Base-by-base conservation (phyloP, 2,797 vertebrate genomes). In the Parauchenoglanis punctatus region DNA sequence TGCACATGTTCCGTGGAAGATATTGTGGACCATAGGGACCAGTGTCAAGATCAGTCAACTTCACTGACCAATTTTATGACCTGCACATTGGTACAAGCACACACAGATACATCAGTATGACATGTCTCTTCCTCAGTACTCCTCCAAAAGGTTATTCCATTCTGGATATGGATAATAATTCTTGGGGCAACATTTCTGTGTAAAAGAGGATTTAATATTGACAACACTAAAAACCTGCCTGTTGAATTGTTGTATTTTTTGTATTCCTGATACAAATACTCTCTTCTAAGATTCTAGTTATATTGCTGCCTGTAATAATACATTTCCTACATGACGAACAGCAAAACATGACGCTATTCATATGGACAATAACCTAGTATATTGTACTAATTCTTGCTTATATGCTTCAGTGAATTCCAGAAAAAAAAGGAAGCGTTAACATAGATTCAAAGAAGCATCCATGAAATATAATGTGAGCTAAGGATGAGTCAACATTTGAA, bases 1-100 rank as follows among this genome's bases (percentile, higher is more conserved):
- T 90, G 93, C 93, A 95, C 94, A 95, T 94, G 93, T 96, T 93
- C 91, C 93, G 92, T 91, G 89, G 92, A 94, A 95, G 94, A 92
- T 87, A 94, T 94, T 93, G 94, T 86, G 35, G 86, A 85, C 87
- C 91, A 81, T 90, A 83, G 89, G 92, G 91, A 92, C 93, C 91
- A 88, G 87, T 88, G 93, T 95, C 94, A 94, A 90, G 93, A 94
- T 94, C 84, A 94, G 95, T 96, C 94, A 95, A 93, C 93, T 90
- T 93, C 85, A 76, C 68, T 87, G 89, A 87, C 84, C 54, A 40
- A 70, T 87, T 87, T 88, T 81, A 89, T 83, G 80, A 84, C 85
- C 70, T 44, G 65, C 31, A 44, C 61, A 68, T 58, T 77, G 58
- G 46, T 80, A 54, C 49, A 86, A 56, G 31, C 54, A 56, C 18